Base-by-base conservation (phyloP, 2,888 invertebrate genomes). In the Megalurothrips usitatus region DNA sequence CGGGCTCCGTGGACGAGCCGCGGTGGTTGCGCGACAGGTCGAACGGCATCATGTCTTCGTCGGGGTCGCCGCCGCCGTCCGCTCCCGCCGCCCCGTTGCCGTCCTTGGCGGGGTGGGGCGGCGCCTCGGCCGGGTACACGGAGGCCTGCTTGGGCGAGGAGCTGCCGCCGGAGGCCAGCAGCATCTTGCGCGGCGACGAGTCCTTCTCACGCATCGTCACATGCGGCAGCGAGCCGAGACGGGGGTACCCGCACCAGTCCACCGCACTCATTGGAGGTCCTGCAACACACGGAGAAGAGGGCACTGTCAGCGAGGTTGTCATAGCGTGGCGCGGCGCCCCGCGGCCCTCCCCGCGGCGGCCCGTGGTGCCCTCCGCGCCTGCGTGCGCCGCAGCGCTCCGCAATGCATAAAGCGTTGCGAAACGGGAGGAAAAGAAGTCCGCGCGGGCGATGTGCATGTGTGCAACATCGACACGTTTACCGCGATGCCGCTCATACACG, bases 151-250 rank as follows among this genome's bases (percentile, higher is more conserved):
- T 93, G 82, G 93, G 93, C 85, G 92, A 93, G 84, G 89, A 89
- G 86, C 91, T 90, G 81, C 91, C 91, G 84, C 88, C 89, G 86
- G 84, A 82, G 43, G 84, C 90, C 81, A 89, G 87, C 87, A 93
- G 90, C 93, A 95, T 94, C 90, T 95, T 95, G 89, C 95, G 92
- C 87, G 95, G 96, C 87, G 94, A 94, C 88, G 95, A 94, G 91
- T 96, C 95, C 90, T 96, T 96, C 90, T 96, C 96, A 90, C 96
- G 92, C 93, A 94, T 93, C 87, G 90, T 93, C 90, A 91, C 89
- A 88, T 88, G 81, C 80, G 83, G 81, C 82, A 85, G 88, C 87
- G 85, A 88, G 86, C 86, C 88, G 88, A 87, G 89, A 87, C 86
- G 88, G 86, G 85, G 88, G 87, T 86, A 88, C 87, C 87, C 87